Evolutionary conservation across 2,113 vertebrate species (phyloP).

Genomic region (Rhizomys pruinosus): DNA sequence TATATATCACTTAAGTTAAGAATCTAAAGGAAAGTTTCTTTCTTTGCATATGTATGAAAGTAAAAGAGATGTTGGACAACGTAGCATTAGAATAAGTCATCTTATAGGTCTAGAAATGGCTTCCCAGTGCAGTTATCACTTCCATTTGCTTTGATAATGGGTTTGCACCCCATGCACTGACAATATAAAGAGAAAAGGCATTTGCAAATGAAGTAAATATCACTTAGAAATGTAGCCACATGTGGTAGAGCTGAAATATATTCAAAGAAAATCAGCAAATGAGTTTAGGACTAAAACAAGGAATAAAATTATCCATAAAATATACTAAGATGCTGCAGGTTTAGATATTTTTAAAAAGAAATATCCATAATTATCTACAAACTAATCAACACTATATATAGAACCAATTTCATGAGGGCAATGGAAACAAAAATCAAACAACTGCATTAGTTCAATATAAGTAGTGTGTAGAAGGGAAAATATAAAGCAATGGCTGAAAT

Average conservation of each 20-base stretch:
- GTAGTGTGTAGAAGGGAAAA: background rate
- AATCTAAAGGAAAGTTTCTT: background rate
- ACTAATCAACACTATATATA: background rate
- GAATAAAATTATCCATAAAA: conserved; percentile 48
- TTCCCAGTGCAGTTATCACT: conserved; percentile 15
- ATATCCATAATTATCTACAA: conserved; percentile 38
- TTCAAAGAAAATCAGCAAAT: conserved; percentile 52
- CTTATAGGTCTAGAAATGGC: conserved; percentile 27
- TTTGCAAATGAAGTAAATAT: conserved; percentile 73
- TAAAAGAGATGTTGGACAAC: background rate
- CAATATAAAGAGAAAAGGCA: conserved; percentile 60
- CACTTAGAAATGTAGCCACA: conserved; percentile 68
- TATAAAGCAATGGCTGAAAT: background rate
- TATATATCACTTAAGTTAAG: background rate
- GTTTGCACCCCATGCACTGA: conserved; percentile 70
- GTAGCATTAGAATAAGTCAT: background rate
- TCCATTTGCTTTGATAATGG: conserved; percentile 67
- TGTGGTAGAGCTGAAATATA: conserved; percentile 77
- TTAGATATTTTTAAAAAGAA: conserved; percentile 1
- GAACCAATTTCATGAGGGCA: conserved; percentile 16
- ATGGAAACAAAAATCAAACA: background rate
- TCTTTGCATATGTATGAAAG: background rate
- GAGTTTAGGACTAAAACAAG: conserved; percentile 52
- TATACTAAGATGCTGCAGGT: conserved; percentile 14
- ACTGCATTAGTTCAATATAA: background rate